phyloP scores from a whole-genome alignment of 2,113 vertebrate species.

The Cyanoramphus novaezelandiae region DNA sequence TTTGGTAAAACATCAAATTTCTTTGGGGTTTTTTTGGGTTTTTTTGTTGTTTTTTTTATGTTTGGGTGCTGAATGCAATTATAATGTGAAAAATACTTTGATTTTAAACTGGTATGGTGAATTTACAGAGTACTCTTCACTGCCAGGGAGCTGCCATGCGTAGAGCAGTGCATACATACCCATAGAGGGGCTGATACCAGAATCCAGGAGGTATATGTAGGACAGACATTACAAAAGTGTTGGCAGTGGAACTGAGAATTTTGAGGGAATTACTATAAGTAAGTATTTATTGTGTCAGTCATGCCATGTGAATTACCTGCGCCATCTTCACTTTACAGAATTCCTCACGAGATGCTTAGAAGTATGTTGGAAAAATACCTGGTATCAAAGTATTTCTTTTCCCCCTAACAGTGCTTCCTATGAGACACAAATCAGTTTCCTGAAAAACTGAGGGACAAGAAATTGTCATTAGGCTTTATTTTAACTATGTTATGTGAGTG shows the following conservation, averaged over 20 bases:
- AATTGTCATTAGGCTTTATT: background rate
- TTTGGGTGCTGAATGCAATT: background rate
- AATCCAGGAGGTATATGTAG: background rate
- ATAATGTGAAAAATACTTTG: background rate
- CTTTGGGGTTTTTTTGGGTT: background rate
- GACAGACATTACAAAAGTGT: background rate
- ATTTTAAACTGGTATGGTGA: background rate
- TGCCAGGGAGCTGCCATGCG: background rate
- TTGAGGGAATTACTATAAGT: background rate
- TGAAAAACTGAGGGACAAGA: background rate
- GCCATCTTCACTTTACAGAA: background rate
- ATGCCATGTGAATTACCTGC: background rate
- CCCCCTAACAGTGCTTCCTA: background rate
- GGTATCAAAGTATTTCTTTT: background rate
- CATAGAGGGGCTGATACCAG: background rate
- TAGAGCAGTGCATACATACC: rapidly evolving
- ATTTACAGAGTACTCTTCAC: background rate
- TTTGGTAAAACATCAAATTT: background rate
- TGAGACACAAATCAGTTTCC: background rate
- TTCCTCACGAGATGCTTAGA: background rate
- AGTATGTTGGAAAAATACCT: background rate
- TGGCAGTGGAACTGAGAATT: background rate
- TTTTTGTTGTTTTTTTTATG: background rate
- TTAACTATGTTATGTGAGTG: background rate
- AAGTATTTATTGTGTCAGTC: background rate